Conservation (phyloP, 2,888 invertebrate species). For the Dione vanillae region DNA sequence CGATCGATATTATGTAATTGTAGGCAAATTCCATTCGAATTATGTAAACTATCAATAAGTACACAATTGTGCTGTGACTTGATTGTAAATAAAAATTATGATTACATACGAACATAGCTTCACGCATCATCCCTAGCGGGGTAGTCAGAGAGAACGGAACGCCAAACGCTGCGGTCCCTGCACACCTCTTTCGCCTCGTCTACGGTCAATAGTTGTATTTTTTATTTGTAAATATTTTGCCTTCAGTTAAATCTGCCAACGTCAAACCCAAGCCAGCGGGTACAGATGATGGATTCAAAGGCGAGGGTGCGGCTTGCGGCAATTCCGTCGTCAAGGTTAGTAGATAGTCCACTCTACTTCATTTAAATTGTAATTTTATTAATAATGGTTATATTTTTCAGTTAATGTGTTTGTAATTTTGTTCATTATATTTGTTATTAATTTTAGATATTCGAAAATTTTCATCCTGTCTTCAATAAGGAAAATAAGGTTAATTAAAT, state of each 20-base stretch:
- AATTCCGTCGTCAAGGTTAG: constrained; percentile 76
- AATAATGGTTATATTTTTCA: too few species aligned
- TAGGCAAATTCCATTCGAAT: not conserved
- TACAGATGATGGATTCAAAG: constrained; percentile 88
- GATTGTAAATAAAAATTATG: not conserved
- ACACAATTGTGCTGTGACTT: not conserved
- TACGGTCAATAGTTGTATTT: too few species aligned
- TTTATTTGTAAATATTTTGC: constrained; percentile 1
- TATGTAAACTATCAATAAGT: not conserved
- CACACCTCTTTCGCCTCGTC: too few species aligned
- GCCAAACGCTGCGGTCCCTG: too few species aligned
- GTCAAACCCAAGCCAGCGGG: constrained; percentile 85
- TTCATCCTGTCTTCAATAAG: constrained; percentile 6
- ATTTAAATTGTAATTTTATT: not conserved
- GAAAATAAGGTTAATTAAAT: constrained; percentile 18
- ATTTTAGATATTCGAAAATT: constrained; percentile 28
- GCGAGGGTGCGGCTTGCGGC: constrained; percentile 88
- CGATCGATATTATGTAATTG: constrained; percentile 9
- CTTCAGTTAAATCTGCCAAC: constrained; percentile 67
- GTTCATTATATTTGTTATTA: constrained; percentile 6
- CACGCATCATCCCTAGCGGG: too few species aligned
- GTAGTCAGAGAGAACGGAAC: too few species aligned
- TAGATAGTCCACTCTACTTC: constrained; percentile 33
- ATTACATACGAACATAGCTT: too few species aligned
- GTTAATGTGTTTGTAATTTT: not conserved